Percentiles rank a stretch among this genome's conserved stretches.
phyloP scores from a whole-genome alignment of 53 echinoderm and acorn worm species.

The Holothuria scabra region DNA sequence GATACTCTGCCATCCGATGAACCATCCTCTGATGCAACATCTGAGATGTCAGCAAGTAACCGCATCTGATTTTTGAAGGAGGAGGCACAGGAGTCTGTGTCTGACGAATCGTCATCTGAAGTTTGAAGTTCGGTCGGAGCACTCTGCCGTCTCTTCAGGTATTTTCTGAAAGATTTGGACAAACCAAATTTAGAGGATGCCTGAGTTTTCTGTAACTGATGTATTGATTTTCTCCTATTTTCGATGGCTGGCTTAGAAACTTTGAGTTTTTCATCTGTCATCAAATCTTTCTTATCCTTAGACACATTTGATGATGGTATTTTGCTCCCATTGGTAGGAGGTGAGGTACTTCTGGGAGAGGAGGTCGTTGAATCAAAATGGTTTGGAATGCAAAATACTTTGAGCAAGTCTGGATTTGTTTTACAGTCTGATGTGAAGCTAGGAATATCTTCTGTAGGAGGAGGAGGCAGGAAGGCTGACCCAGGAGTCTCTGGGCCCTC shows the following conservation, averaged over 20 bases:
- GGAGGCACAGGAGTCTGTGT: constrained; percentile 7
- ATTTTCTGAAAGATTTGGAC: constrained; percentile 15
- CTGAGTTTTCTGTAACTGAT: constrained; percentile 50
- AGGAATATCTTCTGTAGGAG: background rate
- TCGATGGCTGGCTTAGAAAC: background rate
- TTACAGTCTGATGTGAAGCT: constrained; percentile 62
- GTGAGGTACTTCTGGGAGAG: constrained; percentile 24
- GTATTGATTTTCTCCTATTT: background rate
- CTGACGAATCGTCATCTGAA: constrained; percentile 21
- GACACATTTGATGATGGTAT: constrained; percentile 4
- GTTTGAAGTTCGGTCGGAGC: background rate
- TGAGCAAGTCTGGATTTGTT: constrained; percentile 90
- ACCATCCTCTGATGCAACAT: constrained; percentile 4
- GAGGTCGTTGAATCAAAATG: constrained; percentile 32
- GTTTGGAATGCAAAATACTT: constrained; percentile 82
- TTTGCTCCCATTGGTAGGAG: no score
- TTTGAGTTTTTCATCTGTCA: background rate
- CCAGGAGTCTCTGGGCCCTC: background rate
- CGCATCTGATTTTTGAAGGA: constrained; percentile 15
- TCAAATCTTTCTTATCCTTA: background rate
- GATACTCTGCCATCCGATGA: background rate
- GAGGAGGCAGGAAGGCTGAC: background rate
- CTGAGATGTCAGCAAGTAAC: constrained; percentile 22
- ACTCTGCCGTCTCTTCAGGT: constrained; percentile 36
- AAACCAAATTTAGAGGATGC: constrained; percentile 51